Base-by-base conservation (phyloP, 2,888 invertebrate species). In the Endotricha flammealis region DNA sequence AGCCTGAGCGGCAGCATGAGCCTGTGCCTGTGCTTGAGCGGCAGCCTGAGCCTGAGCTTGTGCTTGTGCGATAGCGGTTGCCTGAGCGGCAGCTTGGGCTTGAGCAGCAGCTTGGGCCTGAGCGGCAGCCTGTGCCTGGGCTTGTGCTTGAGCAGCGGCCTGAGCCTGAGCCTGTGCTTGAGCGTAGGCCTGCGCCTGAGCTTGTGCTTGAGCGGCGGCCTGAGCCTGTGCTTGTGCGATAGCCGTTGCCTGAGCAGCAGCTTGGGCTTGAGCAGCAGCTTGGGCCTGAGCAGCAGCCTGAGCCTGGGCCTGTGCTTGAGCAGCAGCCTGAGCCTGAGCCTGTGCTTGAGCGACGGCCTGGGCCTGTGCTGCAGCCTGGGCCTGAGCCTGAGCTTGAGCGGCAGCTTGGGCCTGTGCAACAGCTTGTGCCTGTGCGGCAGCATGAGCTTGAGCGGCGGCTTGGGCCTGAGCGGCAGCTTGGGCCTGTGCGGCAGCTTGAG, bases 11-110 rank as follows among this genome's bases (percentile, higher is more conserved):
- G 13, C 29, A 1, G 34, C 27, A 23, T 33, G 10, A 8, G 34
- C 40, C 11, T 34, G 17, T 6, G 33, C 42, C 7, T 28, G 12
- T 3, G 24, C 10, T 23, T 46, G 50, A 12, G 45, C 54, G 41
- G 38, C 46, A 41, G 30, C 11, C 6, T 31, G 33, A 3, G 39
- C 38, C 11, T 36, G 28, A 29, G 49, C 42, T 20, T n/a, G n/a
- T n/a, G n/a, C n/a, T n/a, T n/a, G n/a, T n/a, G n/a, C n/a, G n/a
- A n/a, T n/a, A n/a, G n/a, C n/a, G n/a, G n/a, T n/a, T n/a, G n/a
- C n/a, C n/a, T n/a, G n/a, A n/a, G n/a, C n/a, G n/a, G n/a, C n/a
- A n/a, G n/a, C n/a, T n/a, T n/a, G n/a, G n/a, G n/a, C n/a, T n/a
- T n/a, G n/a, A n/a, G n/a, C n/a, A n/a, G n/a, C n/a, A n/a, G n/a